Percentiles rank a stretch among this genome's conserved stretches.
Conservation (phyloP, 2,797 vertebrate species). For the Prionace glauca region DNA sequence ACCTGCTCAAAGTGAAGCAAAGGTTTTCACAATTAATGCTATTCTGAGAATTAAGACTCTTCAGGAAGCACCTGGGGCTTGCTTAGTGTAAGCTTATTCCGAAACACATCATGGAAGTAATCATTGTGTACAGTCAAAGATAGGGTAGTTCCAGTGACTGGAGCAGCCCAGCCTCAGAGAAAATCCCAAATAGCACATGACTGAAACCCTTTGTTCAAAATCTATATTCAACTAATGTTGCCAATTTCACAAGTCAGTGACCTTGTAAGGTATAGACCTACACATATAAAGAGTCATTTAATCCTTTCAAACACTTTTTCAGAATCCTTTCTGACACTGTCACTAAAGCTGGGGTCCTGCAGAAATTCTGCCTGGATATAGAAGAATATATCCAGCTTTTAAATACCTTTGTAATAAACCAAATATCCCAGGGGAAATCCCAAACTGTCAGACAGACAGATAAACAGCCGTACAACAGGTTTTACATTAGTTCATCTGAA, state of each 20-base stretch:
- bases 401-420: background rate
- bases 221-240: background rate
- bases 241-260: background rate
- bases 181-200: background rate
- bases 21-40: background rate
- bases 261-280: background rate
- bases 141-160: background rate
- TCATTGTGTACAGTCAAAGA: too few species aligned
- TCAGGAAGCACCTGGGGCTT: background rate
- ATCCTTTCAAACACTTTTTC: background rate
- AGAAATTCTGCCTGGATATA: background rate
- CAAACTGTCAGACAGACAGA: background rate
- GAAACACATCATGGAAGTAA: background rate
- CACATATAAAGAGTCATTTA: background rate
- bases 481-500: background rate
- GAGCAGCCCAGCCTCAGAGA: background rate
- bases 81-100: background rate
- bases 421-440: background rate
- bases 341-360: background rate
- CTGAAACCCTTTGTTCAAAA: background rate
- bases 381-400: background rate
- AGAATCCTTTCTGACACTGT: background rate
- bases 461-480: background rate
- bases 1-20: background rate
- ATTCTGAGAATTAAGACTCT: background rate